Evolutionary conservation across 2,113 vertebrate genomes (phyloP).

Genomic region (Stegostoma tigrinum): DNA sequence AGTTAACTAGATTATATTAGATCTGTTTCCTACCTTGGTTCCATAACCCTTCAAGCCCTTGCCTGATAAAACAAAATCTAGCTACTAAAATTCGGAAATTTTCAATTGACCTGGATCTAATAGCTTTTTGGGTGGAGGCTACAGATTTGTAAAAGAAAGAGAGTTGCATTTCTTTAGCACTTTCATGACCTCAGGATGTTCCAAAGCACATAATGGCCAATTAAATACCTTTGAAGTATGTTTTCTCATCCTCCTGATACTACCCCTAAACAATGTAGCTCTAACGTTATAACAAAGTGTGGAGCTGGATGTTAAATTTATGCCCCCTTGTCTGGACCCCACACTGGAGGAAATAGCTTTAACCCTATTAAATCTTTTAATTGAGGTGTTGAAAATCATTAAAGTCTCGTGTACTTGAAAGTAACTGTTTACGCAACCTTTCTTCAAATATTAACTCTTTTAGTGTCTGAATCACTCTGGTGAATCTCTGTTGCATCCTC

Average conservation of each 20-base stretch:
- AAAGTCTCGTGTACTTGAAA: not conserved
- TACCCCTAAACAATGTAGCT: not conserved
- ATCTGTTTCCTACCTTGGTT: not conserved
- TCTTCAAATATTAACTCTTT: not conserved
- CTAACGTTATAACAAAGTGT: too few relatives aligned
- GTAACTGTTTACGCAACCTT: not conserved
- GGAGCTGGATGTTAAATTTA: too few relatives aligned
- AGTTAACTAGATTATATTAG: not conserved
- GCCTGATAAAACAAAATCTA: not conserved
- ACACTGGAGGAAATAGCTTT: not conserved
- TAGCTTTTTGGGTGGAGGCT: not conserved
- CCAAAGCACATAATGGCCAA: not conserved
- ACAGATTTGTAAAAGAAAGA: not conserved
- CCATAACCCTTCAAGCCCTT: not conserved
- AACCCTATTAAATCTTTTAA: not conserved
- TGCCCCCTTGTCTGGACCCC: not conserved
- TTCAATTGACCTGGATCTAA: not conserved
- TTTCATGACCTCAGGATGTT: not conserved
- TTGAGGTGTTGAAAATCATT: too few relatives aligned
- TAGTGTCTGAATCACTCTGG: not conserved
- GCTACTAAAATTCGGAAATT: not conserved
- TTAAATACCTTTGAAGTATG: not conserved
- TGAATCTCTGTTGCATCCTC: not conserved
- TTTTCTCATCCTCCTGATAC: not conserved
- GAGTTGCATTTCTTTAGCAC: not conserved